A percentile compares a stretch with the other conserved stretches of the same genome.
phyloP scores from a whole-genome alignment of 2,888 invertebrate genomes.

The Siphlonurus alternatus region DNA sequence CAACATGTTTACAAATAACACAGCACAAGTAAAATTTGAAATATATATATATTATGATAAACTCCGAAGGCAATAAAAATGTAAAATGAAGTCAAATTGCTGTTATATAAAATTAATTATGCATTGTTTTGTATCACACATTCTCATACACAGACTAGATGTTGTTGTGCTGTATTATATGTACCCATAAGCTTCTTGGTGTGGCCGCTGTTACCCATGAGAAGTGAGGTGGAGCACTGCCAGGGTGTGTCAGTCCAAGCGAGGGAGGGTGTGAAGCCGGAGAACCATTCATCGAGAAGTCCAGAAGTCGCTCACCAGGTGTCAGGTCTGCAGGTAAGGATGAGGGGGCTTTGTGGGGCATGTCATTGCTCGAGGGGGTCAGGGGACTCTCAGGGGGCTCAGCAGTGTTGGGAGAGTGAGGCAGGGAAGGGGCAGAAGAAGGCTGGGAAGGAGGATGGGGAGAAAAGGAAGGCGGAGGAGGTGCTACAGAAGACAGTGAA shows the following conservation, averaged over 20 bases:
- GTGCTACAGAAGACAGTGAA: constrained; percentile 14
- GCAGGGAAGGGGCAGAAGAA: neutral
- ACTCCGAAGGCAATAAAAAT: too few species aligned
- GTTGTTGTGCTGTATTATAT: too few species aligned
- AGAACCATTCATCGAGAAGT: neutral
- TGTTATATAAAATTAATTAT: too few species aligned
- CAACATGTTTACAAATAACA: too few species aligned
- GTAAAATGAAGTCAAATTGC: too few species aligned
- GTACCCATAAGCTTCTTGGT: too few species aligned
- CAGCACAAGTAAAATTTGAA: too few species aligned
- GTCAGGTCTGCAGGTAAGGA: neutral
- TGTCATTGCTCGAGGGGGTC: neutral
- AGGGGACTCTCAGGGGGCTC: neutral
- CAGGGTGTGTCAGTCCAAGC: neutral
- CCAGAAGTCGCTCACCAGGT: neutral
- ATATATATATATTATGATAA: neutral
- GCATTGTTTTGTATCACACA: too few species aligned
- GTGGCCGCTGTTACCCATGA: neutral
- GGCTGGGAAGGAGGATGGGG: neutral
- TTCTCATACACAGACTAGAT: too few species aligned
- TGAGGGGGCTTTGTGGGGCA: neutral
- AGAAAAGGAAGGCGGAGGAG: neutral
- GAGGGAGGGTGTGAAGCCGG: neutral
- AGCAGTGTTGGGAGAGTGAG: neutral
- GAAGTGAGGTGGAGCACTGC: constrained; percentile 1